These are phyloP conservation scores for Luscinia megarhynchos DNA, from an alignment of 2,797 vertebrate genomes.

Conservation along the genomic window DNA sequence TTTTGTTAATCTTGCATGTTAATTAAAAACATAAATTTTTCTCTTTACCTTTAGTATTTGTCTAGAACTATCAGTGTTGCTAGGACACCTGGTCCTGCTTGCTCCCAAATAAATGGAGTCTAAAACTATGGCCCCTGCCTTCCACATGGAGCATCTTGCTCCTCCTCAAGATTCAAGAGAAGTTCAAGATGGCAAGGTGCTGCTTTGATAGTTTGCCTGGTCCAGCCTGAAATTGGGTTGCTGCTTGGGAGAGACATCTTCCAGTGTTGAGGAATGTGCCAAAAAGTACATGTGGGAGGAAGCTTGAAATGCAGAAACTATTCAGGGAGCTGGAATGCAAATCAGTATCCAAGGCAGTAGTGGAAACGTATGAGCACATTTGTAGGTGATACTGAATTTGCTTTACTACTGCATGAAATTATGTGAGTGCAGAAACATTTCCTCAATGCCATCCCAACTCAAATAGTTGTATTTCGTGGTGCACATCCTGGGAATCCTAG, in stretches of 20 bases:
- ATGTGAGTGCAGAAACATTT: neutral
- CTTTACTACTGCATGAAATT: neutral
- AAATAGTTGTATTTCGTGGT: neutral
- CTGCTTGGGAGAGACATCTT: neutral
- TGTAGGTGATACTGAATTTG: neutral
- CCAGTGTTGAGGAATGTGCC: neutral
- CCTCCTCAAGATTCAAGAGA: neutral
- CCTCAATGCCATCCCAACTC: neutral
- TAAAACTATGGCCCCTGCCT: neutral
- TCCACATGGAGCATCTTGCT: fast-evolving
- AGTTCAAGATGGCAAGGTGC: neutral
- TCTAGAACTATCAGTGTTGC: neutral
- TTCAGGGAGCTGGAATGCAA: neutral
- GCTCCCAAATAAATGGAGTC: neutral
- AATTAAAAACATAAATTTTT: neutral
- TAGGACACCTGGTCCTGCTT: neutral
- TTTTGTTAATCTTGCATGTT: neutral
- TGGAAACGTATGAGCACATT: neutral
- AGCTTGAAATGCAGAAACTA: neutral
- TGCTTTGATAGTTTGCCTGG: neutral
- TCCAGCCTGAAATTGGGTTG: neutral
- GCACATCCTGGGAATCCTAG: neutral
- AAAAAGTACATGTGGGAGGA: neutral
- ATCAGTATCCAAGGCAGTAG: neutral
- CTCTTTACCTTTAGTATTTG: neutral